Base-by-base conservation (phyloP, 2,888 invertebrate species). In the Andricus curvator region DNA sequence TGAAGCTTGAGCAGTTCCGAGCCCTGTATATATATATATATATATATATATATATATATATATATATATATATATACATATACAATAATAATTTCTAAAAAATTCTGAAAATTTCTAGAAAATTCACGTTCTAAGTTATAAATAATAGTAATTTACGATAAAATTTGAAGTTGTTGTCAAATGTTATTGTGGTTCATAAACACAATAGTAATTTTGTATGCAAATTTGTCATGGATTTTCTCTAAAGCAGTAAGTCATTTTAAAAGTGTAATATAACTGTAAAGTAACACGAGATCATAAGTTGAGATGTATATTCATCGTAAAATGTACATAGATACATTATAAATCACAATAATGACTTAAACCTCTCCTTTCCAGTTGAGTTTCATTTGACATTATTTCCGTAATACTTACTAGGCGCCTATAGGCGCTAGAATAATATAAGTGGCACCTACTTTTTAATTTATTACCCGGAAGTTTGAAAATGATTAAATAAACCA, bases 391-490 rank as follows among this genome's bases (percentile, higher is more conserved):
- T 51, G 74, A 70, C 74, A 56, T 56, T 33, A 74, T 33, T 74
- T 56, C 56, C 56, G 56, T 56, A 56, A 33, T 56, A 48, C 8
- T 15, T 29, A 44, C 48, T 41, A 41, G 41, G 41, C 41, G 41
- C 41, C 41, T 41, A 25, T 22, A 29, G 5, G 9, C 33, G 25
- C 22, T n/a, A n/a, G 74, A 22, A 74, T 56, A 22, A 56, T 51
- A 74, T 56, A n/a, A n/a, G 29, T n/a, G 33, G 33, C 56, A 74
- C 74, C 74, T 74, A 74, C 29, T 74, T 74, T 29, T 74, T 56
- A n/a, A 33, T 20, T 74, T 51, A 56, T 56, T 29, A 74, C 48
- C 74, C 56, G 56, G 74, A 74, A 74, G 56, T 56, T 56, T 1
- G 11, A 74, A 48, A 74, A 74, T n/a, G 2, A 20, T 51, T 37